These are phyloP conservation scores for Galaxias olidus DNA, from an alignment of 2,797 vertebrate species.

Conservation along the genomic window DNA sequence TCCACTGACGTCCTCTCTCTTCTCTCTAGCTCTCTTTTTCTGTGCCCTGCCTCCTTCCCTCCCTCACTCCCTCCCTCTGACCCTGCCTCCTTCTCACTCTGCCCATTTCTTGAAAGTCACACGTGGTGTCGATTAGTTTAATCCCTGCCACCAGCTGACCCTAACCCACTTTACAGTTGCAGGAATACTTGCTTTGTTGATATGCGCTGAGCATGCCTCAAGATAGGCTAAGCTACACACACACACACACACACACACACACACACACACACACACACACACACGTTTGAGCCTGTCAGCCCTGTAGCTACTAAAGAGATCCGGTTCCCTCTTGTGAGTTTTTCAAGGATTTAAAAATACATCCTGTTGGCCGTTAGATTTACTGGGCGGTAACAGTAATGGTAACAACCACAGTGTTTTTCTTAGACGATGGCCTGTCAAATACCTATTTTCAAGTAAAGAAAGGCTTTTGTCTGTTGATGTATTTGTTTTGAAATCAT, in stretches of 20 bases:
- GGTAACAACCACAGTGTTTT: too few species aligned
- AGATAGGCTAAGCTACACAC: background rate
- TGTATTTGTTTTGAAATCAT: too few species aligned
- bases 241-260: background rate
- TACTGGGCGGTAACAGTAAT: too few species aligned
- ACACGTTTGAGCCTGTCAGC: conserved; percentile 32
- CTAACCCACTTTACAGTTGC: conserved; percentile 65
- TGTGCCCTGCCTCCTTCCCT: background rate
- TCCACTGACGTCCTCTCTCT: background rate
- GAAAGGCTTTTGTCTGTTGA: too few species aligned
- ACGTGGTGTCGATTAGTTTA: conserved; percentile 68
- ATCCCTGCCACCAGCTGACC: conserved; percentile 68
- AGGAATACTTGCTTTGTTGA: conserved; percentile 52
- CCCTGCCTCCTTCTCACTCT: conserved; percentile 2
- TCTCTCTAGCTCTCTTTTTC: background rate
- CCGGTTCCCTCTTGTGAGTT: background rate
- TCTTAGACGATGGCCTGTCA: too few species aligned
- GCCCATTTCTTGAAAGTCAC: conserved; percentile 50
- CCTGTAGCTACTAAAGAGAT: conserved; percentile 16
- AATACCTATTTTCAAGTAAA: too few species aligned
- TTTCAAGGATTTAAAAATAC: too few species aligned
- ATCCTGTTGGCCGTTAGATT: too few species aligned
- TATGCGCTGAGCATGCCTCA: conserved; percentile 36
- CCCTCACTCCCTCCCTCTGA: background rate
- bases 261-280: conserved; percentile 3